Evolutionary conservation across 2,113 vertebrate genomes (phyloP), one percentile per base, ranked within the genome.

Genomic region (Piaya cayana): DNA sequence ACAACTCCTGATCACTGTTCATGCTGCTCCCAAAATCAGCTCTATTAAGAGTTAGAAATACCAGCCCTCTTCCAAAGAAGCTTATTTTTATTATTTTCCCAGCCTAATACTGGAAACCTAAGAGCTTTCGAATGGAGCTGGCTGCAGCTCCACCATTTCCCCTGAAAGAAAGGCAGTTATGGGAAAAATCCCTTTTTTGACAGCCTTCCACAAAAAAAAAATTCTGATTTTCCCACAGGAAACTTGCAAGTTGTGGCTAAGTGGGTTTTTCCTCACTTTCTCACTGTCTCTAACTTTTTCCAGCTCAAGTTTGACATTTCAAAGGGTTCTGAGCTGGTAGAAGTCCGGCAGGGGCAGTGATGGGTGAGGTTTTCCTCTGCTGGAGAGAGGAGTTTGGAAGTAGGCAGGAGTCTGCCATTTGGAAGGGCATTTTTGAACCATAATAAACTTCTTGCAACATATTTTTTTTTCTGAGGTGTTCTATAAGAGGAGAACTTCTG

Each of bases 111-210:
- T 86, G 87, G 90, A 95, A 95, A 95, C 84, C n/a, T 10, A 93
- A 92, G 91, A 92, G 86, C 78, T 92, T 87, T 81, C 82, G 90
- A 92, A 50, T 65, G 79, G 95, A 92, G 64, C 93, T 95, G 93
- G 90, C 94, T 94, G 79, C 50, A 93, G 16, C 52, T 90, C 56
- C 79, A 94, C 59, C 78, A 56, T 85, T 95, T 96, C 82, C 92
- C 94, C 71, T 85, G 87, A 65, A 97, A 95, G 70, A 63, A 68
- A 94, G 65, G 29, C 12, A 93, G 91, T 82, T 95, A 87, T 97
- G 96, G 96, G 94, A 95, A 97, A 96, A 97, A 95, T 95, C 93
- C 79, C 55, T 82, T 72, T 89, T 91, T 88, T 95, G 94, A 95
- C 92, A 97, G 86, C 85, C 60, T 93, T 95, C 88, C 95, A 90